Conservation (phyloP, 2,888 invertebrate species). For the Drosophila leonis region DNA sequence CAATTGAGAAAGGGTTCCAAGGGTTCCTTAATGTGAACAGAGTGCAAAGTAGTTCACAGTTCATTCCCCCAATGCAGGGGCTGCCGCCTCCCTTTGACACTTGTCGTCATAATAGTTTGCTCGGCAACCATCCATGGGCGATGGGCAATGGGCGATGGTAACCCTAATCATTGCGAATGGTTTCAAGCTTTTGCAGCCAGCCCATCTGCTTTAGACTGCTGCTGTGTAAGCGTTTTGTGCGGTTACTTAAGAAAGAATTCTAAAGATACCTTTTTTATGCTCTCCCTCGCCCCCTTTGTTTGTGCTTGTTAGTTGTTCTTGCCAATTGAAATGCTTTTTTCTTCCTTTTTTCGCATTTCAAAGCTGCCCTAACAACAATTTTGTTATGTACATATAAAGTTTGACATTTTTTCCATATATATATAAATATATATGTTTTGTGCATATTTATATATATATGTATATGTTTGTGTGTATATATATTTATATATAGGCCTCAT, state of each 20-base stretch:
- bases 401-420: constrained; percentile 41
- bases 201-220: constrained; percentile 3
- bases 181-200: constrained; percentile 8
- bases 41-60: constrained; percentile 78
- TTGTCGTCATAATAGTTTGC: constrained; percentile 68
- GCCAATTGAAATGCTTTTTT: constrained; percentile 37
- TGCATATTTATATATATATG: not conserved
- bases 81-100: constrained; percentile 69
- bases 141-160: not conserved
- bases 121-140: constrained; percentile 10
- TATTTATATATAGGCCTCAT: constrained; percentile 24
- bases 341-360: constrained; percentile 43
- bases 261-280: constrained; percentile 53
- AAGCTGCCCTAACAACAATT: constrained; percentile 67
- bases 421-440: not conserved
- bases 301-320: constrained; percentile 24
- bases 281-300: not conserved
- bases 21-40: constrained; percentile 52
- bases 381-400: constrained; percentile 53
- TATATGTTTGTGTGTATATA: not conserved
- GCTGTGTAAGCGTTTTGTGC: constrained; percentile 59
- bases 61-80: constrained; percentile 58
- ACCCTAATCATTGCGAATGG: constrained; percentile 54
- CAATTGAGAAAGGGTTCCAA: constrained; percentile 64
- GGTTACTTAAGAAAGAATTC: constrained; percentile 62